phyloP scores from a whole-genome alignment of 1,140 invertebrate species.

The Heliconius himera region DNA sequence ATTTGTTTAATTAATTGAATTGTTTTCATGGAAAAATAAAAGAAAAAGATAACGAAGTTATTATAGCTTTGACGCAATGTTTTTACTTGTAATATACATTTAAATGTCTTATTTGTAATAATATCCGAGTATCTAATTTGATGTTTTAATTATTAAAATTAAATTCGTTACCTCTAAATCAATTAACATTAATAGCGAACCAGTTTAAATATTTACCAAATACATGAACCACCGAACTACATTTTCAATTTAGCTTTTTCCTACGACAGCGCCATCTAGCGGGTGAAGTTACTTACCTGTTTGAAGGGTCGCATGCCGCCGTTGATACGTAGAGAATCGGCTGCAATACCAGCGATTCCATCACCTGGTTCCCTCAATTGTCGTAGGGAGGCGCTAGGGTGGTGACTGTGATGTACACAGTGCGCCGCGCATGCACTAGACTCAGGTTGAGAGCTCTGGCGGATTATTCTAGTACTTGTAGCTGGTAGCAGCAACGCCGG shows the following conservation, averaged over 20 bases:
- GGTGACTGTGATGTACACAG: constrained; percentile 83
- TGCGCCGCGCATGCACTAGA: constrained; percentile 86
- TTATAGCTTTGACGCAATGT: neutral
- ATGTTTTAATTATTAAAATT: neutral
- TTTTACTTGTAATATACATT: neutral
- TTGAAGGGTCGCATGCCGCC: constrained; percentile 97
- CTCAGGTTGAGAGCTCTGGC: constrained; percentile 95
- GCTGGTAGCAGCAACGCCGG: constrained; percentile 88
- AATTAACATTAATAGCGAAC: neutral
- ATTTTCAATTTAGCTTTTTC: neutral
- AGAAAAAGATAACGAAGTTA: neutral
- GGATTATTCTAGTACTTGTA: constrained; percentile 88
- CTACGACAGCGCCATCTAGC: constrained; percentile 58
- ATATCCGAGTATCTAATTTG: neutral
- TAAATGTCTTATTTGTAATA: neutral
- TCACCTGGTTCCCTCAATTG: constrained; percentile 91
- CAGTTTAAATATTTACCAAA: neutral
- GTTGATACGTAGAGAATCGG: constrained; percentile 97
- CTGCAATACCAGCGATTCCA: constrained; percentile 97
- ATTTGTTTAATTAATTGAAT: constrained; percentile 16
- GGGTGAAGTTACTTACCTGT: constrained; percentile 86
- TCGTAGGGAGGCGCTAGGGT: constrained; percentile 89
- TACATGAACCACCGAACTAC: neutral
- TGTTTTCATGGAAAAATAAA: constrained; percentile 7
- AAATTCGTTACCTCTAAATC: neutral